Conservation (phyloP, 2,888 invertebrate species). For the Conchocele bisecta region DNA sequence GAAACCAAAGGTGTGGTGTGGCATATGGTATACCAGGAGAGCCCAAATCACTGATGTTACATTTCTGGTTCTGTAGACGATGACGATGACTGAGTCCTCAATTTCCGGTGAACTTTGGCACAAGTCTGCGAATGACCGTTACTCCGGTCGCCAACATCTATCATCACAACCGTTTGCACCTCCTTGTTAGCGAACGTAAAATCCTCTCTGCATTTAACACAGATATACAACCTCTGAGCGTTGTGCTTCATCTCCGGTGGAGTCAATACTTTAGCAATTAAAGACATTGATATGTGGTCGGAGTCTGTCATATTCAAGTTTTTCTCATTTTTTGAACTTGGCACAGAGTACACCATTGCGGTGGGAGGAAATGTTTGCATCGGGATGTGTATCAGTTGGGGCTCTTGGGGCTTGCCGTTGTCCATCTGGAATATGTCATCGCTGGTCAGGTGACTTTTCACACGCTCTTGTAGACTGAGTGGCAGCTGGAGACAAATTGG, state of each 20-base stretch:
- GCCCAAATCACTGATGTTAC: too few species aligned
- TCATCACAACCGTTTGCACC: slow-evolving; percentile 68
- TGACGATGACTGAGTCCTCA: slow-evolving; percentile 47
- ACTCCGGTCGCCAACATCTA: slow-evolving; percentile 32
- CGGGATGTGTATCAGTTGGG: slow-evolving; percentile 88
- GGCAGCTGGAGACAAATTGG: slow-evolving; percentile 91
- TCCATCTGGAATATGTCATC: slow-evolving; percentile 76
- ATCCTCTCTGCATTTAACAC: slow-evolving; percentile 76
- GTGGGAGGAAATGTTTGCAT: slow-evolving; percentile 92
- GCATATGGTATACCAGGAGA: too few species aligned
- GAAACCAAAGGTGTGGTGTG: too few species aligned
- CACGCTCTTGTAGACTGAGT: slow-evolving; percentile 94
- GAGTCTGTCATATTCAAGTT: slow-evolving; percentile 30
- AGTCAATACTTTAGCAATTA: slow-evolving; percentile 79
- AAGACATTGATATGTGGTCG: slow-evolving; percentile 76
- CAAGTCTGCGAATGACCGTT: slow-evolving; percentile 19
- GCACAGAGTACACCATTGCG: slow-evolving; percentile 88
- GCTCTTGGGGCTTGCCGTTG: slow-evolving; percentile 60
- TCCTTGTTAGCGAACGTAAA: slow-evolving; percentile 71
- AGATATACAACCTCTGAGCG: slow-evolving; percentile 73
- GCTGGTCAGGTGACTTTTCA: slow-evolving; percentile 84
- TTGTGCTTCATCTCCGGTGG: slow-evolving; percentile 70
- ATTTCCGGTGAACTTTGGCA: slow-evolving; percentile 52
- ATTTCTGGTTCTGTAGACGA: slow-evolving; percentile 73
- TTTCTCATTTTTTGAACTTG: slow-evolving; percentile 59